These are phyloP conservation scores for Podabrus alpinus DNA, from an alignment of 2,888 invertebrate species.

Conservation along the genomic window DNA sequence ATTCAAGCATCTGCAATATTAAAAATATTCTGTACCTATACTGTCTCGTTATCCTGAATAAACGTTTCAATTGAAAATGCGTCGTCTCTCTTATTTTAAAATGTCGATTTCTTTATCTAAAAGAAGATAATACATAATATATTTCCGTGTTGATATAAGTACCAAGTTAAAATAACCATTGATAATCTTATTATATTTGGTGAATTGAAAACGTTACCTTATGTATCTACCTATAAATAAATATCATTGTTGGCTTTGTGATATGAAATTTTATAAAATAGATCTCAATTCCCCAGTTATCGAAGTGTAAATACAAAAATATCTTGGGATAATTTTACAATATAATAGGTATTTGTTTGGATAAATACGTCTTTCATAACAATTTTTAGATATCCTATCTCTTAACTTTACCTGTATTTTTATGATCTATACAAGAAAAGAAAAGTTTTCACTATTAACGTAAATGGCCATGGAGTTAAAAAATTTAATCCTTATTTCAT, in stretches of 20 bases:
- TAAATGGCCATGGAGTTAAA: not conserved
- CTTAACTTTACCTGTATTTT: not conserved
- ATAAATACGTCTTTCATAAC: slow-evolving; percentile 6
- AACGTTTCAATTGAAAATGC: not conserved
- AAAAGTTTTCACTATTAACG: not conserved
- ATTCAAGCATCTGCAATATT: slow-evolving; percentile 6
- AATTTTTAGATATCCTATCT: not conserved
- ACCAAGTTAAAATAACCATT: slow-evolving; percentile 30
- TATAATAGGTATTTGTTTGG: slow-evolving; percentile 18
- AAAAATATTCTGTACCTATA: not conserved
- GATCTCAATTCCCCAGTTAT: slow-evolving; percentile 36
- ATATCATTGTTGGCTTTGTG: slow-evolving; percentile 34
- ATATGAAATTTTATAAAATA: slow-evolving; percentile 33
- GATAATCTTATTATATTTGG: slow-evolving; percentile 31
- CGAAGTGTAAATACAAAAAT: slow-evolving; percentile 28
- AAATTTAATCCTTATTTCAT: no score
- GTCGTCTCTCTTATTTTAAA: not conserved
- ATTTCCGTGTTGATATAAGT: slow-evolving; percentile 33
- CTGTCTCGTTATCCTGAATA: not conserved
- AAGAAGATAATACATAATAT: slow-evolving; percentile 21
- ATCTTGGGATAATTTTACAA: slow-evolving; percentile 28
- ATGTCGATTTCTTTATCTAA: slow-evolving; percentile 4
- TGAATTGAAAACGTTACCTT: slow-evolving; percentile 22
- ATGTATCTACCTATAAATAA: slow-evolving; percentile 11
- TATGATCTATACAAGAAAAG: no score